A percentile compares a stretch with the other conserved stretches of the same genome.
These are phyloP conservation scores for Limnephilus marmoratus DNA, from an alignment of 2,888 invertebrate genomes.

Conservation along the genomic window DNA sequence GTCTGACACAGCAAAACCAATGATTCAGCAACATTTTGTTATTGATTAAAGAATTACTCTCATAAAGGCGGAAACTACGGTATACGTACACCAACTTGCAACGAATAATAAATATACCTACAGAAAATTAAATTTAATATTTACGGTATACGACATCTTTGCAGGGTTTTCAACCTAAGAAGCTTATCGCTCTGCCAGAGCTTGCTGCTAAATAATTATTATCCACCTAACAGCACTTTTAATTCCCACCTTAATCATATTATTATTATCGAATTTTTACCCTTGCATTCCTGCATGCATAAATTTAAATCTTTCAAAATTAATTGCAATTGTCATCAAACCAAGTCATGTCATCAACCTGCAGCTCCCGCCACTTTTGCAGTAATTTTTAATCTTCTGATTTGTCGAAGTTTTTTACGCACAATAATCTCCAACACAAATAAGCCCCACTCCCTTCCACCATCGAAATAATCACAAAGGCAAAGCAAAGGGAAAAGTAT, in stretches of 20 bases:
- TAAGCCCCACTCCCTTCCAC: background rate
- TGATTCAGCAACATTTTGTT: no score
- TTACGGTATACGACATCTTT: no score
- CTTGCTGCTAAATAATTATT: background rate
- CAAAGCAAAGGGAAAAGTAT: background rate
- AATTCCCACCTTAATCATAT: background rate
- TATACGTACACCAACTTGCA: no score
- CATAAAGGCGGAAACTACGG: no score
- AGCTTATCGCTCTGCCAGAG: background rate
- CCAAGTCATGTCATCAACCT: background rate
- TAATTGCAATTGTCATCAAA: background rate
- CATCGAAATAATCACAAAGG: background rate
- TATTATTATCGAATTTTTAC: background rate
- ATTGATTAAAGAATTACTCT: no score
- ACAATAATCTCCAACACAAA: background rate
- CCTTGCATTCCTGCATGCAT: background rate
- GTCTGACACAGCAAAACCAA: no score
- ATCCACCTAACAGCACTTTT: background rate
- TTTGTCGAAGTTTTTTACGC: background rate
- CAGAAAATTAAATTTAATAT: no score
- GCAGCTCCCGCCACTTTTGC: background rate
- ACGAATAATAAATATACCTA: no score
- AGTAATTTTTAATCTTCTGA: background rate
- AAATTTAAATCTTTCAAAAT: background rate
- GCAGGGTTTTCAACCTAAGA: background rate